phyloP scores from a whole-genome alignment of 2,113 vertebrate species.

The Gymnobelideus leadbeateri region DNA sequence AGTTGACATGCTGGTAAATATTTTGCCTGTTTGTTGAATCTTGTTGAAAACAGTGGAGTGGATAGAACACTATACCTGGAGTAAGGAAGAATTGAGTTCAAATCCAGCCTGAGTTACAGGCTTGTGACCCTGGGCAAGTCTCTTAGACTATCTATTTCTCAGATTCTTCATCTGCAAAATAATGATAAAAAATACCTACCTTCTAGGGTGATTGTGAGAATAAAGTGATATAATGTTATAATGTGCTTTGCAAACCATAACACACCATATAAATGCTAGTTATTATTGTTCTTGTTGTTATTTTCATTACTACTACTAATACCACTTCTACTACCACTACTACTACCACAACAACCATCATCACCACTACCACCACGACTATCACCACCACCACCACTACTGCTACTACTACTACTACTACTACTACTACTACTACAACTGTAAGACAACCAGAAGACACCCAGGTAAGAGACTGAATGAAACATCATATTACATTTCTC shows the following conservation, averaged over 20 bases:
- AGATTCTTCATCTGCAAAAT: not conserved
- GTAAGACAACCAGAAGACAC: not conserved
- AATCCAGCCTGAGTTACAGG: not conserved
- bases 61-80: too few relatives aligned
- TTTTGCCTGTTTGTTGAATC: not conserved
- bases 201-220: not conserved
- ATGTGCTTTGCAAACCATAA: not conserved
- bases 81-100: not conserved
- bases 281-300: not conserved
- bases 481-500: not conserved
- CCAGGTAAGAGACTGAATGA: constrained; percentile 7
- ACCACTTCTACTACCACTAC: too few relatives aligned
- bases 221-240: not conserved
- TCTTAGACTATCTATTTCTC: not conserved
- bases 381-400: too few relatives aligned
- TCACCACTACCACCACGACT: too few relatives aligned
- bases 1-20: not conserved
- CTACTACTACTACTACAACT: too few relatives aligned
- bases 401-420: too few relatives aligned
- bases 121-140: not conserved
- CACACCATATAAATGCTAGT: not conserved
- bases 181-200: not conserved
- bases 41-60: not conserved
- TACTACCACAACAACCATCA: too few relatives aligned
- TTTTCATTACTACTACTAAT: too few relatives aligned